These are phyloP conservation scores for Drosophila rubida DNA, from an alignment of 2,888 invertebrate genomes.

Conservation along the genomic window DNA sequence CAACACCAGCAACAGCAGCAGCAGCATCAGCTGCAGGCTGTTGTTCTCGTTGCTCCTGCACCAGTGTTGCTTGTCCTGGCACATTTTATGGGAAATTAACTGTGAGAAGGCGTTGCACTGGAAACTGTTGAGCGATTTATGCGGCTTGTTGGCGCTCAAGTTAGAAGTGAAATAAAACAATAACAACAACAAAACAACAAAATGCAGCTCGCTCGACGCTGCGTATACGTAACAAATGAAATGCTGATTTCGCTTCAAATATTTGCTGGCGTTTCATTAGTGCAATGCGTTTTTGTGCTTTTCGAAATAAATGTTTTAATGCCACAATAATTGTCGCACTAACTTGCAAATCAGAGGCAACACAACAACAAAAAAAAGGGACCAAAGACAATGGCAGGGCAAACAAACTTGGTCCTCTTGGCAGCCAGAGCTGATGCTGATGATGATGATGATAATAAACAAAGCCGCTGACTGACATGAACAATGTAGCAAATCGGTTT, in stretches of 20 bases:
- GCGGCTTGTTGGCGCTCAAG: conserved; percentile 17
- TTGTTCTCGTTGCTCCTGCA: conserved; percentile 14
- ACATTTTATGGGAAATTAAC: conserved; percentile 75
- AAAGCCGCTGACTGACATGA: conserved; percentile 74
- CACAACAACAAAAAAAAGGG: not conserved
- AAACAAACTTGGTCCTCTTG: conserved; percentile 55
- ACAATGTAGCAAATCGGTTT: conserved; percentile 77
- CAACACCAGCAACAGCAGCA: conserved; percentile 5
- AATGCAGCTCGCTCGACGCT: conserved; percentile 5
- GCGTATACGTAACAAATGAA: conserved; percentile 34
- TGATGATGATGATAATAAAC: conserved; percentile 67
- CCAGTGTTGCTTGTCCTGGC: conserved; percentile 32
- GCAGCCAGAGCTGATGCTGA: not conserved
- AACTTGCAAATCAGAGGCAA: conserved; percentile 58
- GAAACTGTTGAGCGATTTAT: conserved; percentile 50
- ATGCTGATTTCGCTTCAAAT: conserved; percentile 4
- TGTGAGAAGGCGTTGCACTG: conserved; percentile 68
- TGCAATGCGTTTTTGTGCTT: conserved; percentile 38
- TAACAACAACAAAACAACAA: conserved; percentile 7
- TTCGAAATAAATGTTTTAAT: conserved; percentile 48
- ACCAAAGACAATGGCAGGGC: conserved; percentile 58
- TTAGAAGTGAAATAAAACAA: conserved; percentile 12
- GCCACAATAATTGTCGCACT: conserved; percentile 76
- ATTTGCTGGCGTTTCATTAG: conserved; percentile 57
- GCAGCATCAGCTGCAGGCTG: conserved; percentile 37